These are phyloP conservation scores for Lathronympha strigana DNA, from an alignment of 2,888 invertebrate species.

Conservation along the genomic window DNA sequence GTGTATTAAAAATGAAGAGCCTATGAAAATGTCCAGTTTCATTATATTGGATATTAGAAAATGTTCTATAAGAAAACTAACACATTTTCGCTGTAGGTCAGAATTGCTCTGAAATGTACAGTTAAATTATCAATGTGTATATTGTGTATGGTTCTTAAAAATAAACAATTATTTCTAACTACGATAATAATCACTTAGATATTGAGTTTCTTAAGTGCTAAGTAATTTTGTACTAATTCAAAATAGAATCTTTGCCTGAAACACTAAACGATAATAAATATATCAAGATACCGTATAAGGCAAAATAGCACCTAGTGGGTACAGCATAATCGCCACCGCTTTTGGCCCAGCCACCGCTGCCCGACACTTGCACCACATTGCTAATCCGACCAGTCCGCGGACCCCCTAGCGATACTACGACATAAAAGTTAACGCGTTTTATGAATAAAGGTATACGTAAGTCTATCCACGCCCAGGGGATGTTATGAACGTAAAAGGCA, in stretches of 20 bases:
- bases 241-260: conserved; percentile 6
- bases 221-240: too few species aligned
- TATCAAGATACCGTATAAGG: conserved; percentile 16
- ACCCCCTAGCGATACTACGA: conserved; percentile 54
- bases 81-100: too few species aligned
- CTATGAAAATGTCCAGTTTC: too few species aligned
- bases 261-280: conserved; percentile 18
- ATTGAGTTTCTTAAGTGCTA: too few species aligned
- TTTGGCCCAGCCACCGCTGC: conserved; percentile 15
- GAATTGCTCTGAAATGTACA: too few species aligned
- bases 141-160: too few species aligned
- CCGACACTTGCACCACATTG: conserved; percentile 36
- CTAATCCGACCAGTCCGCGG: conserved; percentile 47
- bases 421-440: conserved; percentile 54
- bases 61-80: too few species aligned
- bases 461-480: conserved; percentile 40
- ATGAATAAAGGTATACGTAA: conserved; percentile 47
- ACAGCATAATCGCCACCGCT: conserved; percentile 29
- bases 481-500: conserved; percentile 33
- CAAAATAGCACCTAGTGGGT: conserved; percentile 16
- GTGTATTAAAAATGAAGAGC: background rate
- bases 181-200: background rate
- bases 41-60: too few species aligned
- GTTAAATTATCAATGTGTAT: too few species aligned
- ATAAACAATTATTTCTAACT: too few species aligned